These are phyloP conservation scores for Philhelius pedissequus DNA, from an alignment of 2,888 invertebrate genomes.

Conservation along the genomic window DNA sequence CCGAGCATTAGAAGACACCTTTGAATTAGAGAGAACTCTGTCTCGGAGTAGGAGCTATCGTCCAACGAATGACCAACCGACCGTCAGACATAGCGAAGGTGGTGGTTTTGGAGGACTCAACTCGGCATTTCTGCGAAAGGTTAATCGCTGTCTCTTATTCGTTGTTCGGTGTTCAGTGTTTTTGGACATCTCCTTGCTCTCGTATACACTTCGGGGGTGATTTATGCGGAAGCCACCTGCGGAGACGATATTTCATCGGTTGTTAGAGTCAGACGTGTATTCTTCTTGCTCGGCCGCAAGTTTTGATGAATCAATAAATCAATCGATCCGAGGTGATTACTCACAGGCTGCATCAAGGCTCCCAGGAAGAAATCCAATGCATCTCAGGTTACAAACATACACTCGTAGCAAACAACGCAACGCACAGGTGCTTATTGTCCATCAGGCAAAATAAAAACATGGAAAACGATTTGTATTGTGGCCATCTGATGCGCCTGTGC, in stretches of 20 bases:
- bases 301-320: slow-evolving; percentile 69
- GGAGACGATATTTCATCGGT: slow-evolving; percentile 66
- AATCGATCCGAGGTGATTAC: slow-evolving; percentile 66
- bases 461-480: slow-evolving; percentile 63
- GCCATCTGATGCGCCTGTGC: slow-evolving; percentile 40
- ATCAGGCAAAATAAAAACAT: slow-evolving; percentile 47
- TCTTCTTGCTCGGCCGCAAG: slow-evolving; percentile 55
- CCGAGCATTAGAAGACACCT: slow-evolving; percentile 40
- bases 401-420: neutral
- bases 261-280: slow-evolving; percentile 54
- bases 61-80: neutral
- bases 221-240: slow-evolving; percentile 68
- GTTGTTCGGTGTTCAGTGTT: neutral
- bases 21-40: slow-evolving; percentile 37
- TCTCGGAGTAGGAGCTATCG: neutral
- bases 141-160: slow-evolving; percentile 46
- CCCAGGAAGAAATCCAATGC: slow-evolving; percentile 20
- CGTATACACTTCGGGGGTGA: slow-evolving; percentile 60
- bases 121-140: slow-evolving; percentile 63
- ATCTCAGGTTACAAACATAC: slow-evolving; percentile 49
- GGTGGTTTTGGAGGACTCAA: slow-evolving; percentile 4
- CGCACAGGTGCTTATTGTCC: slow-evolving; percentile 61
- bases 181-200: neutral
- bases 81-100: neutral
- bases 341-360: slow-evolving; percentile 27